Conservation (phyloP, 2,113 vertebrate species). For the Coturnix japonica region DNA sequence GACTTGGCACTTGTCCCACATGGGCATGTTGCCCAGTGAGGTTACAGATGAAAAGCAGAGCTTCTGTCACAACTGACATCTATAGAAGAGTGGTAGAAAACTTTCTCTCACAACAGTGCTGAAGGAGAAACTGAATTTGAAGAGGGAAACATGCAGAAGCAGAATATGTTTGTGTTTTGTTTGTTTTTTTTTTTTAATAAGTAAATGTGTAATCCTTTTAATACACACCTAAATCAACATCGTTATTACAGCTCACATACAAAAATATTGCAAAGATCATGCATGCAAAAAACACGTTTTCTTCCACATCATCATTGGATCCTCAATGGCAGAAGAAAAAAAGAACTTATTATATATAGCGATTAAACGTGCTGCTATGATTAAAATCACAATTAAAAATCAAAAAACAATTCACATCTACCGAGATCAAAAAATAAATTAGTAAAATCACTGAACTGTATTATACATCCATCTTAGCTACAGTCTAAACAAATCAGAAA, state of each 20-base stretch:
- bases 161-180: not conserved
- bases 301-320: not conserved
- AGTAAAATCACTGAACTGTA: not conserved
- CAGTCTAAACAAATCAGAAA: not conserved
- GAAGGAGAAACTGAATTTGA: not conserved
- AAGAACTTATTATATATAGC: not conserved
- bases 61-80: not conserved
- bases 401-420: conserved; percentile 5
- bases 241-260: not conserved
- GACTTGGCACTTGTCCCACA: not conserved
- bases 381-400: conserved; percentile 34
- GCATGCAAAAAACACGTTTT: not conserved
- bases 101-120: not conserved
- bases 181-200: not conserved
- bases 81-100: not conserved
- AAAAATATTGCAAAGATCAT: not conserved
- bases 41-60: not conserved
- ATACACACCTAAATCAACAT: not conserved
- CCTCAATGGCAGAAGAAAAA: not conserved
- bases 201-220: not conserved
- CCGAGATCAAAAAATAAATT: not conserved
- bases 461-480: not conserved
- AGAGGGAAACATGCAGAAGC: not conserved
- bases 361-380: not conserved
- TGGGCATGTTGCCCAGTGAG: accelerated